phyloP scores from a whole-genome alignment of 2,797 vertebrate species.

The Arrhamphus sclerolepis region DNA sequence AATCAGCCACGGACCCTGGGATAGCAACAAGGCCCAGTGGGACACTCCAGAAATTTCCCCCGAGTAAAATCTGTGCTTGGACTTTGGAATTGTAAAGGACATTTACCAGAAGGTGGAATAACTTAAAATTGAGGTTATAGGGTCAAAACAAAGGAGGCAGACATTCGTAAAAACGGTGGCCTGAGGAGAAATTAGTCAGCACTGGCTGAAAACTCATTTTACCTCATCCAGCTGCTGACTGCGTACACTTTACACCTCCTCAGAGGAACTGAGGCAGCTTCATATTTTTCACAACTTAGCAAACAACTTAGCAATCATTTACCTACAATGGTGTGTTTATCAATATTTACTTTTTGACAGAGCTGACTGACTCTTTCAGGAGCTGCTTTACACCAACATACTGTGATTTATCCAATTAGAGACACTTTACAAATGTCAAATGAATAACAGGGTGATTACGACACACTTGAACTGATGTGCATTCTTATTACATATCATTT shows the following conservation, averaged over 20 bases:
- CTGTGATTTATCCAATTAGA: slow-evolving; percentile 31
- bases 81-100: slow-evolving; percentile 55
- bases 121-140: slow-evolving; percentile 56
- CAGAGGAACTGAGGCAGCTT: slow-evolving; percentile 19
- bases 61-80: slow-evolving; percentile 29
- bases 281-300: slow-evolving; percentile 37
- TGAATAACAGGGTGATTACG: slow-evolving; percentile 44
- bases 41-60: slow-evolving; percentile 43
- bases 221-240: slow-evolving; percentile 44
- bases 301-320: too few relatives aligned
- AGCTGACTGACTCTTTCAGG: slow-evolving; percentile 41
- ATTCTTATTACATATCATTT: slow-evolving; percentile 12
- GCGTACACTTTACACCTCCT: slow-evolving; percentile 68
- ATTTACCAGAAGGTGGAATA: slow-evolving; percentile 5
- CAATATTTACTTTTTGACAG: slow-evolving; percentile 35
- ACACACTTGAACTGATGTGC: slow-evolving; percentile 26
- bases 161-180: slow-evolving; percentile 50
- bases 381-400: slow-evolving; percentile 24
- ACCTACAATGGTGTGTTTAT: slow-evolving; percentile 48
- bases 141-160: slow-evolving; percentile 55
- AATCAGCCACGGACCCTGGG: slow-evolving; percentile 36
- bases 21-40: slow-evolving; percentile 38
- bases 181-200: slow-evolving; percentile 59
- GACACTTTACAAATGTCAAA: slow-evolving; percentile 45
- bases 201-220: slow-evolving; percentile 63